Evolutionary conservation across 2,113 vertebrate species (phyloP).

Genomic region (Coregonus clupeaformis): DNA sequence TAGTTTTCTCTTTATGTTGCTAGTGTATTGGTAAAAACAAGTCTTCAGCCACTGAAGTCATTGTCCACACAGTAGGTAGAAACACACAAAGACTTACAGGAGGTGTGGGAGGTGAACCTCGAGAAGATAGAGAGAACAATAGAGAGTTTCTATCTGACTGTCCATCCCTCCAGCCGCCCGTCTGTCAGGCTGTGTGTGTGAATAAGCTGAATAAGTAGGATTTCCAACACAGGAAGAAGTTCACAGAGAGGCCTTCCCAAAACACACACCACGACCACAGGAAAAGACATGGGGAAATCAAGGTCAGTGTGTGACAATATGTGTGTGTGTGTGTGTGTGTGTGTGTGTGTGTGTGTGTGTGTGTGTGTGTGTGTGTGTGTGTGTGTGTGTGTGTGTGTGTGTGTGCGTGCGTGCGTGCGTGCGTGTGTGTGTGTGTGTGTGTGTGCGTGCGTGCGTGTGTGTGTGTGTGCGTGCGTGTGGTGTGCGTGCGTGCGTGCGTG

Average conservation of each 20-base stretch:
- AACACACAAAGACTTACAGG: too few relatives aligned
- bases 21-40: too few relatives aligned
- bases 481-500: constrained; percentile 29
- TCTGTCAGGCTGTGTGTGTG: constrained; percentile 37
- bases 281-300: constrained; percentile 48
- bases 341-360: not conserved
- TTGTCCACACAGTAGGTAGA: too few relatives aligned
- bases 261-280: constrained; percentile 30
- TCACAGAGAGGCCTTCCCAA: constrained; percentile 38
- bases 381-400: constrained; percentile 44
- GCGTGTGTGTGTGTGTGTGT: constrained; percentile 44
- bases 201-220: constrained; percentile 60
- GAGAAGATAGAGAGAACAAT: constrained; percentile 12
- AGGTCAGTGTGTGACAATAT: constrained; percentile 60
- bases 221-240: constrained; percentile 54
- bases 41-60: too few relatives aligned
- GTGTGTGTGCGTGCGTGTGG: not conserved
- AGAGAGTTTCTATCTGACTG: constrained; percentile 11
- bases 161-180: not conserved
- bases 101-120: constrained; percentile 6
- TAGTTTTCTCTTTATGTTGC: too few relatives aligned
- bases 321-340: constrained; percentile 47
- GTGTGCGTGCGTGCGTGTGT: constrained; percentile 29
- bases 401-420: too few relatives aligned
- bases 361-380: not conserved